These are phyloP conservation scores for Ictalurus punctatus DNA, from an alignment of 2,113 vertebrate species.

Conservation along the genomic window DNA sequence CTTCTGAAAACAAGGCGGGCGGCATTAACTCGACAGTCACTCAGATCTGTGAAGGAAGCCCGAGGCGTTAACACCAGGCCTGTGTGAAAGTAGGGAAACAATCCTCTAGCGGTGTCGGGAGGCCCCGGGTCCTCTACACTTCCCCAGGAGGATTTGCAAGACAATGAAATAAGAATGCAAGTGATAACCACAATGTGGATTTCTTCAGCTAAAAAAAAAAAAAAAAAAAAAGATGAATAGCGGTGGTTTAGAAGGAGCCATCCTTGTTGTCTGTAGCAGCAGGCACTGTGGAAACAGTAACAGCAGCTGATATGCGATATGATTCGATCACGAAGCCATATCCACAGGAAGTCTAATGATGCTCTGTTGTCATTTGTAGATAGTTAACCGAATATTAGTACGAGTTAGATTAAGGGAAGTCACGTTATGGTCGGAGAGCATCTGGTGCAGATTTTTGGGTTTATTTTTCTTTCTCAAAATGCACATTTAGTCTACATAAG, in stretches of 20 bases:
- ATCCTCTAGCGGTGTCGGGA: conserved; percentile 78
- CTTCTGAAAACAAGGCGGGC: conserved; percentile 90
- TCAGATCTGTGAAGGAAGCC: conserved; percentile 82
- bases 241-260: conserved; percentile 19
- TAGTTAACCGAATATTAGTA: conserved; percentile 12
- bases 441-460: not conserved
- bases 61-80: conserved; percentile 80
- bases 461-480: not conserved
- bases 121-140: conserved; percentile 69
- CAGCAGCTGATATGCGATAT: conserved; percentile 42
- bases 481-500: not conserved
- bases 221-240: conserved; percentile 62
- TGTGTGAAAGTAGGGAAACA: conserved; percentile 76
- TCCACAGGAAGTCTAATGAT: conserved; percentile 27
- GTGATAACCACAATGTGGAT: conserved; percentile 74
- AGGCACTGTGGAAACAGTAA: conserved; percentile 16
- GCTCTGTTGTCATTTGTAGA: conserved; percentile 18
- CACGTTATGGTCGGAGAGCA: not conserved
- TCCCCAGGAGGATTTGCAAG: conserved; percentile 61
- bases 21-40: conserved; percentile 90
- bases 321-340: conserved; percentile 32
- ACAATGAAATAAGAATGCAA: conserved; percentile 68
- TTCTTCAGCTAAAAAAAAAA: conserved; percentile 53
- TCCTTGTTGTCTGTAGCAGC: conserved; percentile 15
- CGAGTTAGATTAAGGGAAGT: not conserved